Evolutionary conservation across 2,797 vertebrate species (phyloP).

Genomic region (Cirrhinus molitorella): DNA sequence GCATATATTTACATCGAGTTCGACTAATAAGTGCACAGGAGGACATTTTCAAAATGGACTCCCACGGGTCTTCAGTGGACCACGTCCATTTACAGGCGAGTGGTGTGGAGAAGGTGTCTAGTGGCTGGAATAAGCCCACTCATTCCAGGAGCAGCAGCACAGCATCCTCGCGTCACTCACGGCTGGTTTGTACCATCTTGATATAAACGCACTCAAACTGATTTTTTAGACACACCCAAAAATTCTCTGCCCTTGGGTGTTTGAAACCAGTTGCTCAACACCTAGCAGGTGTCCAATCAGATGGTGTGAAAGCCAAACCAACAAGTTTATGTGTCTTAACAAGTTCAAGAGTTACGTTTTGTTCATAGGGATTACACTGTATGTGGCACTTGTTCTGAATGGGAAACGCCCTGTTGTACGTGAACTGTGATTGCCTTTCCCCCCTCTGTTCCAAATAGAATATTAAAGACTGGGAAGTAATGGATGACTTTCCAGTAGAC

Average conservation of each 20-base stretch:
- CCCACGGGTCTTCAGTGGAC: slow-evolving; percentile 66
- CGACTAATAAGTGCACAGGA: slow-evolving; percentile 29
- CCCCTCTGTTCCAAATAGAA: slow-evolving; percentile 71
- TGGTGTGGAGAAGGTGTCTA: slow-evolving; percentile 82
- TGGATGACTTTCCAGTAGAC: slow-evolving; percentile 82
- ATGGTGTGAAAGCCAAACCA: slow-evolving; percentile 7
- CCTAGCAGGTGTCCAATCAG: background rate
- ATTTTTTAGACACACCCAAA: slow-evolving; percentile 21
- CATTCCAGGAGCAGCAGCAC: slow-evolving; percentile 88
- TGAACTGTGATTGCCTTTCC: background rate
- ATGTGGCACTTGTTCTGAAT: background rate
- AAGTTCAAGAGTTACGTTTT: background rate
- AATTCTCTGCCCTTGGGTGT: slow-evolving; percentile 16
- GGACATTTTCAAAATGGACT: slow-evolving; percentile 68
- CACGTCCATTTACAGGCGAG: slow-evolving; percentile 79
- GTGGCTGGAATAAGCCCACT: slow-evolving; percentile 74
- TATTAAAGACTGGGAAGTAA: slow-evolving; percentile 91
- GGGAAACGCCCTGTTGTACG: background rate
- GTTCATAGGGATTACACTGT: background rate
- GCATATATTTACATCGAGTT: slow-evolving; percentile 34
- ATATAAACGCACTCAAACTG: background rate
- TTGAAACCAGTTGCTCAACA: slow-evolving; percentile 56
- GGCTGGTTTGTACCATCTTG: slow-evolving; percentile 78
- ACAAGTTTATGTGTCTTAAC: slow-evolving; percentile 34
- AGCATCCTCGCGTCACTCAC: slow-evolving; percentile 84